Evolutionary conservation across 2,888 invertebrate genomes (phyloP), one percentile per base, ranked within the genome.

Genomic region (Callyntrura guangdongensis): DNA sequence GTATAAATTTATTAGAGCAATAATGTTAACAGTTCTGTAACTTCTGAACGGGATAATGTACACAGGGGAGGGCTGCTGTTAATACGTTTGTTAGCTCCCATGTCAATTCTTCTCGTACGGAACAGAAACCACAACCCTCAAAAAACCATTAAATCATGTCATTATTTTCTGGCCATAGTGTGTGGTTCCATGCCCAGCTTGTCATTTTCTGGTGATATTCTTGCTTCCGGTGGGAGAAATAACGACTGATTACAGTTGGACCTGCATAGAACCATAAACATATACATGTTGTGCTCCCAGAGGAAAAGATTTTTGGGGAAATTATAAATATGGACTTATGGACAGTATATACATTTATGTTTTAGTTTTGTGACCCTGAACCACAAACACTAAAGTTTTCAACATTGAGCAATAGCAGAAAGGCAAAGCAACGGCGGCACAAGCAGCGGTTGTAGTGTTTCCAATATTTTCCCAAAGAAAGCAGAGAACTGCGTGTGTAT

Each of bases 361-460:
- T n/a, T n/a, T n/a, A n/a, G n/a, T n/a, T 36, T 36, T 36, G 36
- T 74, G 74, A 74, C 74, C 74, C 74, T 74, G 74, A 74, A 74
- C 74, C 74, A 74, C 36, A 20, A 64, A 20, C n/a, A 25, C 12
- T n/a, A 0, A 4, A 72, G 72, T 45, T 67, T 22, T 12, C 11
- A 5, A 27, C 22, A 9, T 61, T 61, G 14, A 59, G 17, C 6
- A 4, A 17, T 17, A 20, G 8, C 8, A 61, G 20, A 25, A 1
- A 45, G n/a, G n/a, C n/a, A n/a, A 49, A 49, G 20, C 69, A 53
- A n/a, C n/a, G 11, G 5, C 45, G 3, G 20, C 36, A 14, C n/a
- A n/a, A n/a, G 61, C 6, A 59, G 6, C 36, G 6, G 36, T 36
- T 36, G 6, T 36, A 36, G 3, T 36, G 36, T 6, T 36, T 36